Evolutionary conservation across 2,113 vertebrate species (phyloP), one percentile per base, ranked within the genome.

Genomic region (Mungos mungo): DNA sequence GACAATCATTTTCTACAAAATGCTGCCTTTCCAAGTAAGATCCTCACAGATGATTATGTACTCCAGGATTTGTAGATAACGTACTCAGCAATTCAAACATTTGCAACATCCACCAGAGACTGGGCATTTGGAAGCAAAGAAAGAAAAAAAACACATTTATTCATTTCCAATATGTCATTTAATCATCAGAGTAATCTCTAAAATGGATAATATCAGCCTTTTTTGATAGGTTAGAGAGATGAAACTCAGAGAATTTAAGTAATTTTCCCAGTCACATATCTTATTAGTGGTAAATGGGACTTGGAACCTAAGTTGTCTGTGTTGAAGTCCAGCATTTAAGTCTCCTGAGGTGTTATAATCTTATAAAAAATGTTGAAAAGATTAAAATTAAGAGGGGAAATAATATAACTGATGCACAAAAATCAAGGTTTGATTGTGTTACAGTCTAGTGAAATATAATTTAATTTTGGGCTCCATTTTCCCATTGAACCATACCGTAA

Each of bases 381-480:
- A 95, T 97, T 96, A 87, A 97, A 97, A 97, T 97, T 94, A 91
- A 93, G 95, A 95, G 27, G 80, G 76, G 74, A 98, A 98, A 98
- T 84, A 96, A 96, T 77, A 93, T 96, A 97, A 97, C 93, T 80
- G 74, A 66, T 89, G 79, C 69, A 97, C 94, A 79, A 95, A 98
- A 98, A 98, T 98, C 97, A 98, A 97, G 93, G 69, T 83, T 96
- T 98, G 97, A 98, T 98, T 97, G 95, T 97, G 98, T 98, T 98
- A 94, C 97, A 98, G 97, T 98, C 97, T 98, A 93, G 97, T 98
- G 97, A 98, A 96, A 96, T 87, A 88, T 98, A 98, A 98, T 97
- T 98, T 98, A 98, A 98, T 98, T 97, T 98, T 88, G 41, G 97
- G 88, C 97, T 98, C 94, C 72, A 94, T 98, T 98, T 98, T 98